Evolutionary conservation across 2,888 invertebrate genomes (phyloP).

Genomic region (Drosophila planitibia): DNA sequence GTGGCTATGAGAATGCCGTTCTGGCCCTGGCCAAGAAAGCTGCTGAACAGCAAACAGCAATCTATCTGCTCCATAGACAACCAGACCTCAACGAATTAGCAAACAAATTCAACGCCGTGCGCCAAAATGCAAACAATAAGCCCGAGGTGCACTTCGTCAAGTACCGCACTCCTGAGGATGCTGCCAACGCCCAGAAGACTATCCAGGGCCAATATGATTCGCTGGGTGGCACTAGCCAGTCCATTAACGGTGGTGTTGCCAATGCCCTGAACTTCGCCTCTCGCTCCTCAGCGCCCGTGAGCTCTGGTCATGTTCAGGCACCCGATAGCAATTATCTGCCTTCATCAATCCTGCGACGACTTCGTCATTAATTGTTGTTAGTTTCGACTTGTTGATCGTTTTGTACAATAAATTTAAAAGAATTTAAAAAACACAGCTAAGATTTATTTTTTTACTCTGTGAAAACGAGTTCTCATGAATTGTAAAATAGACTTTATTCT

Average conservation of each 20-base stretch:
- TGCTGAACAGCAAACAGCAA: slow-evolving; percentile 77
- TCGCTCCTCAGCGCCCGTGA: slow-evolving; percentile 56
- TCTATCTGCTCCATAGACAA: slow-evolving; percentile 80
- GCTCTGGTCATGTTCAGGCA: slow-evolving; percentile 31
- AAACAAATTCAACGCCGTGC: slow-evolving; percentile 73
- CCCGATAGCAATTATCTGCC: slow-evolving; percentile 73
- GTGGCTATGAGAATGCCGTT: slow-evolving; percentile 75
- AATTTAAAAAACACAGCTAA: neutral
- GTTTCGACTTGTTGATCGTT: slow-evolving; percentile 31
- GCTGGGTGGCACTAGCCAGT: slow-evolving; percentile 66
- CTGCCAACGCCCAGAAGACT: slow-evolving; percentile 73
- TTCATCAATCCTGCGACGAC: slow-evolving; percentile 70
- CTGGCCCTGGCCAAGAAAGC: slow-evolving; percentile 79
- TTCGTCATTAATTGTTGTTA: slow-evolving; percentile 53
- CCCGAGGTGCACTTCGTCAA: slow-evolving; percentile 81
- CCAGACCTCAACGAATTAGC: slow-evolving; percentile 72
- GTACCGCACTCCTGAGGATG: slow-evolving; percentile 79
- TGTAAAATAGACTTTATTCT: neutral
- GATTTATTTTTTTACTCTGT: neutral
- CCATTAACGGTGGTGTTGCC: slow-evolving; percentile 73
- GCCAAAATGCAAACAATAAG: slow-evolving; percentile 64
- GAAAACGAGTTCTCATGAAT: neutral
- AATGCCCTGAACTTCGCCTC: slow-evolving; percentile 81
- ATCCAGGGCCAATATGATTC: slow-evolving; percentile 79
- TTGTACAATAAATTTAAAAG: slow-evolving; percentile 37